Percentiles rank a stretch among this genome's conserved stretches.
phyloP scores from a whole-genome alignment of 2,888 invertebrate genomes.

The Rhabditoides inermis region DNA sequence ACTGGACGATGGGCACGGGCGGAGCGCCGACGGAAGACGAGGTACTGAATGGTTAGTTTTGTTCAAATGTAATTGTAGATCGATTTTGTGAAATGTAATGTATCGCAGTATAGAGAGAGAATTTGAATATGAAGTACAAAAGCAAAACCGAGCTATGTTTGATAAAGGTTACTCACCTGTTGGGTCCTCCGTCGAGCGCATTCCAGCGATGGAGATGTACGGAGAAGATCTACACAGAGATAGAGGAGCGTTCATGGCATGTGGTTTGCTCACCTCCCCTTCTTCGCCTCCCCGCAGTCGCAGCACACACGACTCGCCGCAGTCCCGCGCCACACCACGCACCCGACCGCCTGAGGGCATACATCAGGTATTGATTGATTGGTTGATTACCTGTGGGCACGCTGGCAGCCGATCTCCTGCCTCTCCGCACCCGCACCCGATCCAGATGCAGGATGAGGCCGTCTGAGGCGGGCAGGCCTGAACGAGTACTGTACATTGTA shows the following conservation, averaged over 20 bases:
- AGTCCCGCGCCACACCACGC: constrained; percentile 35
- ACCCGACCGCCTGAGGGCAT: constrained; percentile 7
- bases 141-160: too few species aligned
- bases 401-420: constrained; percentile 12
- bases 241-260: too few species aligned
- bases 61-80: neutral
- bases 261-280: too few species aligned
- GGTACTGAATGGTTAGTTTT: neutral
- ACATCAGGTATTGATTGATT: neutral
- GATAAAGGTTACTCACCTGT: constrained; percentile 12
- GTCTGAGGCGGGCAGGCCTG: constrained; percentile 11
- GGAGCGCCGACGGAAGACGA: constrained; percentile 14
- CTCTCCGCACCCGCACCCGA: constrained; percentile 18
- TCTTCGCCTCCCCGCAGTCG: constrained; percentile 27
- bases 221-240: constrained; percentile 21
- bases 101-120: too few species aligned
- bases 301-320: constrained; percentile 35
- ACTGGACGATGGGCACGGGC: constrained; percentile 31
- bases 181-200: constrained; percentile 19
- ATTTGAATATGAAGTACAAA: too few species aligned
- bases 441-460: constrained; percentile 20
- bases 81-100: too few species aligned
- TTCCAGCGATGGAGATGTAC: constrained; percentile 27
- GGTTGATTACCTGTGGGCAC: neutral
- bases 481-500: too few species aligned